These are phyloP conservation scores for Aspidoscelis tigris DNA, from an alignment of 2,113 vertebrate species.

Conservation along the genomic window DNA sequence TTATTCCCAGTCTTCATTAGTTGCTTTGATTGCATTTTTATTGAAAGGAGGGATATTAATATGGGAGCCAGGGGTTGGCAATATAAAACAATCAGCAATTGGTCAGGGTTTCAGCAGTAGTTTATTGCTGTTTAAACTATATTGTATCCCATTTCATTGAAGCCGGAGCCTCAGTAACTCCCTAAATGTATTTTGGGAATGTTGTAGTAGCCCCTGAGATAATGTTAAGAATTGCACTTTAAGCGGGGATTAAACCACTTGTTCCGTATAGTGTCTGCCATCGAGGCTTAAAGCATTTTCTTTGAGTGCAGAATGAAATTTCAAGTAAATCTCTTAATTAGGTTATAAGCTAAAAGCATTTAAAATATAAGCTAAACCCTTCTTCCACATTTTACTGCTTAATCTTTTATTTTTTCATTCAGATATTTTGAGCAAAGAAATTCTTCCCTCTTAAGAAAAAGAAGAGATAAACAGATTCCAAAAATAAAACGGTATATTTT, in stretches of 20 bases:
- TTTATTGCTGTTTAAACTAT: not conserved
- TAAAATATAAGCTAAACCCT: conserved; percentile 20
- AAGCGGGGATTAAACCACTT: conserved; percentile 30
- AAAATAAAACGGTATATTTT: not conserved
- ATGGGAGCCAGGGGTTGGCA: too few relatives aligned
- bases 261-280: conserved; percentile 16
- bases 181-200: conserved; percentile 10
- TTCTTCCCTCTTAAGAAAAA: conserved; percentile 10
- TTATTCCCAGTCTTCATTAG: not conserved
- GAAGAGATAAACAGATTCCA: not conserved
- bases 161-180: not conserved
- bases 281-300: conserved; percentile 24
- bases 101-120: not conserved
- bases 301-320: conserved; percentile 30
- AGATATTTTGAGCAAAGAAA: conserved; percentile 15
- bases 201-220: conserved; percentile 1
- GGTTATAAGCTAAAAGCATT: conserved; percentile 26
- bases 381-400: conserved; percentile 20
- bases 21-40: not conserved
- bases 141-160: not conserved
- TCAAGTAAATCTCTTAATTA: conserved; percentile 39
- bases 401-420: conserved; percentile 25
- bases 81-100: not conserved
- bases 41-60: not conserved
- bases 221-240: conserved; percentile 35